Base-by-base conservation (phyloP, 1,140 invertebrate genomes). In the Meloidogyne exigua region DNA sequence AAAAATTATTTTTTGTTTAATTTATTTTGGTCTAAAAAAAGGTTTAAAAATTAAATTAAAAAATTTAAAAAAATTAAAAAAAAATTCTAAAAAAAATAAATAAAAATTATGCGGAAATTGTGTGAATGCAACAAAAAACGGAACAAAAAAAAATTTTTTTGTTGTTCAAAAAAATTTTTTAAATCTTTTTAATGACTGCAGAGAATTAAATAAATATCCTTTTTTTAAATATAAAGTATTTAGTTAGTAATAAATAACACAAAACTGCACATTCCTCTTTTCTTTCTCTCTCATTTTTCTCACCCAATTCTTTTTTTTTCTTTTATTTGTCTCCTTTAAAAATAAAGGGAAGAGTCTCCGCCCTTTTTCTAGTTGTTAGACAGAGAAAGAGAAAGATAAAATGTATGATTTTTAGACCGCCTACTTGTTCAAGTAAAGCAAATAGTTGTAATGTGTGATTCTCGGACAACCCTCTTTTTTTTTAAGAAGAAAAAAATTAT, bases 111-210 rank as follows among this genome's bases (percentile, higher is more conserved):
- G n/a, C n/a, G n/a, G n/a, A n/a, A n/a, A n/a, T n/a, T n/a, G n/a
- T n/a, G n/a, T n/a, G n/a, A n/a, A n/a, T n/a, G n/a, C n/a, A n/a
- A n/a, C n/a, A n/a, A n/a, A n/a, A n/a, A n/a, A n/a, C n/a, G n/a
- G n/a, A n/a, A n/a, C n/a, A n/a, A n/a, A n/a, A n/a, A n/a, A n/a
- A n/a, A n/a, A n/a, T n/a, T n/a, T 57, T 57, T 18, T 57, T 57
- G 49, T 21, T 57, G 49, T 57, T 89, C 68, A 86, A 2, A 32
- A 32, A 32, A 32, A 32, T 32, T 32, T 32, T 32, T 32, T 7
- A 7, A 32, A 7, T 3, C 7, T 32, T 3, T 32, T 2, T 32
- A 2, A 32, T 32, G 7, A 7, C 49, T 57, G 49, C 49, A 57
- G 18, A n/a, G n/a, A n/a, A n/a, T n/a, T n/a, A n/a, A n/a, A n/a